These are phyloP conservation scores for Xylota segnis DNA, from an alignment of 2,888 invertebrate genomes.

Conservation along the genomic window DNA sequence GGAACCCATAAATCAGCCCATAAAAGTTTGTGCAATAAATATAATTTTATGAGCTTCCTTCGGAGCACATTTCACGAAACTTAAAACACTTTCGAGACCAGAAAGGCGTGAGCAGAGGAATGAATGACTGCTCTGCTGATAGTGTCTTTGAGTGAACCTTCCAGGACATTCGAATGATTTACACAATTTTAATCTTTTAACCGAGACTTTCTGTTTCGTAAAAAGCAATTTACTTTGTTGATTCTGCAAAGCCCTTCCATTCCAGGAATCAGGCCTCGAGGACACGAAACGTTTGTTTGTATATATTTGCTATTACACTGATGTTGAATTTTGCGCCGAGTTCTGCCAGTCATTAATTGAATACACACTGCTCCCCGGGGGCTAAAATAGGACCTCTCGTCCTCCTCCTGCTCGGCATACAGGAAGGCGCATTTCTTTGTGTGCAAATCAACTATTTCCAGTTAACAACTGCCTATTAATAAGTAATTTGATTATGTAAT, in stretches of 20 bases:
- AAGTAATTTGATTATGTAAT: background rate
- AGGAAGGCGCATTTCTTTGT: background rate
- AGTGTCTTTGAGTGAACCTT: conserved; percentile 3
- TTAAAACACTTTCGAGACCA: background rate
- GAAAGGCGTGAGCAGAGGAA: background rate
- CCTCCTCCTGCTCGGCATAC: too few relatives aligned
- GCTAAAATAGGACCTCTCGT: background rate
- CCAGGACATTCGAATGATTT: background rate
- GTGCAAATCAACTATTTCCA: background rate
- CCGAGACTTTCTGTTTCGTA: background rate
- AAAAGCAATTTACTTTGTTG: background rate
- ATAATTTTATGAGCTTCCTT: conserved; percentile 10
- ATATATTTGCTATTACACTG: background rate
- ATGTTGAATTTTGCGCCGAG: background rate
- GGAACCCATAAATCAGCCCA: conserved; percentile 1
- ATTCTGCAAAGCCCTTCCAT: background rate
- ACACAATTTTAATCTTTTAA: background rate
- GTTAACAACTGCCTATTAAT: background rate
- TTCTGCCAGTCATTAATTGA: background rate
- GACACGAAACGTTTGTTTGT: background rate
- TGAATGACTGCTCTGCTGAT: background rate
- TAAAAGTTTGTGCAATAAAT: conserved; percentile 10
- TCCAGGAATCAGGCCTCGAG: background rate
- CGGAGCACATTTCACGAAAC: background rate
- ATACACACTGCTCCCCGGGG: background rate